Evolutionary conservation across 2,113 vertebrate species (phyloP).

Genomic region (Ciconia stormi): DNA sequence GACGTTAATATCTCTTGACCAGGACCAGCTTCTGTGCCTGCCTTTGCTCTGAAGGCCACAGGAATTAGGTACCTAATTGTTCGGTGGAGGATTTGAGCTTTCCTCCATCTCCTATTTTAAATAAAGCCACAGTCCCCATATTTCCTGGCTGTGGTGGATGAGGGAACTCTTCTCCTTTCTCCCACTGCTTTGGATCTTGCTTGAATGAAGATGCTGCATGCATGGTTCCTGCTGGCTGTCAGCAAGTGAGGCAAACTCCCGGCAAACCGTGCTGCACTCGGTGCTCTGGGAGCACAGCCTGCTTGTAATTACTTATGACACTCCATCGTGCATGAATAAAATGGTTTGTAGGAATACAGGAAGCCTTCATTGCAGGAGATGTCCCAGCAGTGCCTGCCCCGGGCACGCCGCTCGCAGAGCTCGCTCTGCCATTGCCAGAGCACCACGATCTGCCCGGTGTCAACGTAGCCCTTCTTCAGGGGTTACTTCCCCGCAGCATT

Average conservation of each 20-base stretch:
- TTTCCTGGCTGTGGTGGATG: not conserved
- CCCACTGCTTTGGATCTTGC: not conserved
- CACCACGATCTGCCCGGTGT: fast-evolving
- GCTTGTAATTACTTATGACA: not conserved
- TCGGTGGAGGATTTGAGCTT: not conserved
- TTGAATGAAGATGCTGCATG: not conserved
- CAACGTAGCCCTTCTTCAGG: not conserved
- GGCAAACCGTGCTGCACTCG: fast-evolving
- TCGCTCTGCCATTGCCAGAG: fast-evolving
- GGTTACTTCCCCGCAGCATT: not conserved
- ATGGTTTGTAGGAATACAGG: not conserved
- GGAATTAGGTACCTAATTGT: not conserved
- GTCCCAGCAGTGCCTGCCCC: not conserved
- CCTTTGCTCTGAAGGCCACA: not conserved
- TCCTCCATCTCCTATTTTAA: not conserved
- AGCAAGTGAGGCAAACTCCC: not conserved
- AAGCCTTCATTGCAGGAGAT: not conserved
- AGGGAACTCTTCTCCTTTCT: not conserved
- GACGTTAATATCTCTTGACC: not conserved
- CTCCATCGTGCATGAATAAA: not conserved
- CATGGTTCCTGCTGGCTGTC: not conserved
- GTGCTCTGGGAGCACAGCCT: not conserved
- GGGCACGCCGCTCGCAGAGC: fast-evolving
- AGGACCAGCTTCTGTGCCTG: not conserved
- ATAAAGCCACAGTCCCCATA: not conserved